Evolutionary conservation across 2,888 invertebrate genomes (phyloP), one percentile per base, ranked within the genome.

Genomic region (Ectemnius cavifrons): DNA sequence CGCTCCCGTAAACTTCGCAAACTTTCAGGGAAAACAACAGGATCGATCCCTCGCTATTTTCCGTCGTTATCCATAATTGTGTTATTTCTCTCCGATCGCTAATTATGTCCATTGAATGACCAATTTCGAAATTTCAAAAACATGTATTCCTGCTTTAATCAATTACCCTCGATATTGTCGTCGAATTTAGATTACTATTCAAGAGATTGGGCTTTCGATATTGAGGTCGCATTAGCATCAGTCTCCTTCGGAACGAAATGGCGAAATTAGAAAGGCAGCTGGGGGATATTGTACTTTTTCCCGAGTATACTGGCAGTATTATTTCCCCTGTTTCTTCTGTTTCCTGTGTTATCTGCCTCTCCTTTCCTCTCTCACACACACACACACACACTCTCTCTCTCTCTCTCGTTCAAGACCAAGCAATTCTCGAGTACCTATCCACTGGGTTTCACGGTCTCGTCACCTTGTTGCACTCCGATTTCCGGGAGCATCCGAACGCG

Each of bases 391-490:
- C 58, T 28, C 49, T 47, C 14, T 60, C 27, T 18, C 23, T 2
- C 23, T 23, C 3, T 23, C 3, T 23, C 23, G 3, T 23, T 23
- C 2, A 23, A 2, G 16, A 58, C 3, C 18, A 37, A 11, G 37
- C 37, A 37, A 11, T 37, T 37, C 37, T 37, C 11, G 37, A 11
- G 37, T 11, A 37, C 8, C 37, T 11, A 37, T 37, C 37, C 37
- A n/a, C 63, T 37, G 14, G 28, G 63, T 67, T 68, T 75, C 77
- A 69, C 68, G 68, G 28, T 37, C 46, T 45, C 52, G 60, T 61
- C 67, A 61, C 59, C 59, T 63, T 64, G 71, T 70, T 63, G 67
- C 65, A 37, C 47, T 52, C 20, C 72, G 74, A 74, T 82, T 75
- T 67, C 69, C 57, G 60, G 52, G 28, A 11, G 49, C 16, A 37